Evolutionary conservation across 2,113 vertebrate genomes (phyloP), one percentile per base, ranked within the genome.

Genomic region (Hippolais icterina): DNA sequence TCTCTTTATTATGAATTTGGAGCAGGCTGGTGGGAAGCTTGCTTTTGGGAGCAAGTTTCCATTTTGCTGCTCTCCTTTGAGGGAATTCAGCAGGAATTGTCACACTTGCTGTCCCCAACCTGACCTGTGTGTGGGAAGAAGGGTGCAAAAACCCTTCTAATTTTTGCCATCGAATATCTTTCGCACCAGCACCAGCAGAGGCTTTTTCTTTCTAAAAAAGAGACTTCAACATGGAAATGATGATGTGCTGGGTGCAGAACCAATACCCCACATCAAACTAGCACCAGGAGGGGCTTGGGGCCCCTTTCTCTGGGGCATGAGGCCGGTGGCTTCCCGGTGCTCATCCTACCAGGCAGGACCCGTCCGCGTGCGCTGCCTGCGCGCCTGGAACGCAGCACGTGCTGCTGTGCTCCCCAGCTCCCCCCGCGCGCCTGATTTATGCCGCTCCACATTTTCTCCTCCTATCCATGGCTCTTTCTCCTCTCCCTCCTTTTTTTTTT

Each of bases 381-480:
- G 41, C 12, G 35, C 90, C 75, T 9, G n/a, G 81, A 69, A 49
- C 19, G 8, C 91, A 90, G 91, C 95, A 94, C 87, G 94, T 96
- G 94, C 93, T 95, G 85, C 92, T 8, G 5, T 33, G 65, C 90
- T 90, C 63, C 75, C 82, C 6, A 1, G 76, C 91, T 82, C 85
- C 94, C 92, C 78, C 84, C 15, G 42, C 15, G 1, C 2, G 24
- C 84, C 87, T 96, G 78, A 96, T 96, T 93, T 96, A 95, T 93
- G 90, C 95, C 60, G 28, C 71, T 96, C 95, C 79, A 96, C 93
- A 94, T 96, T 96, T 96, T 96, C 94, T 89, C 82, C 91, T 96
- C 15, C 56, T 94, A 92, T 96, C 96, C 90, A 85, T 95, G 93
- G 82, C 79, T 95, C 82, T 95, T 91, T 91, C 46, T 87, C 75